Conservation (phyloP, 2,888 invertebrate species). For the Tryphoninae sp. region DNA sequence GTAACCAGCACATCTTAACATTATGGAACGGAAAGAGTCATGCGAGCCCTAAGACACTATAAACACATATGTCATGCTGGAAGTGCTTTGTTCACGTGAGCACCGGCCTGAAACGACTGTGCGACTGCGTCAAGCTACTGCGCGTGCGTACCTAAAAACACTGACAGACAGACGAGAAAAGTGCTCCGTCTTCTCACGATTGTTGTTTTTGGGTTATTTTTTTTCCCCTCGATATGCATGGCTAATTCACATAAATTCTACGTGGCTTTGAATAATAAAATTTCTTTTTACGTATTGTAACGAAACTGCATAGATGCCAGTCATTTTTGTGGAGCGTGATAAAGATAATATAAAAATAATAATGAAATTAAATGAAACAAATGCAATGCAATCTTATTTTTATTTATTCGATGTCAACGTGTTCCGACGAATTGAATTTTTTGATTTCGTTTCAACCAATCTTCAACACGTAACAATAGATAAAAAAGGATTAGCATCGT, state of each 20-base stretch:
- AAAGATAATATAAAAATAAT: background rate
- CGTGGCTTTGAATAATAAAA: background rate
- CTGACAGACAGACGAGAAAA: slow-evolving; percentile 35
- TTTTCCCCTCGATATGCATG: slow-evolving; percentile 1
- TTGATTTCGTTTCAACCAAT: no score
- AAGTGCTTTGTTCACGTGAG: slow-evolving; percentile 30
- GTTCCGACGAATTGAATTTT: no score
- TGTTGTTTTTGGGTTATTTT: background rate
- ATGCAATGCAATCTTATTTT: no score
- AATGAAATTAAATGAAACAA: no score
- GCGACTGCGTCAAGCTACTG: slow-evolving; percentile 19
- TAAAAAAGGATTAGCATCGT: background rate
- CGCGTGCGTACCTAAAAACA: slow-evolving; percentile 39
- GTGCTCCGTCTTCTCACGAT: background rate
- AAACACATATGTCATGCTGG: slow-evolving; percentile 11
- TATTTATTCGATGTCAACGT: no score
- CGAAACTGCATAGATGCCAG: background rate
- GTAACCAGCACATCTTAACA: background rate
- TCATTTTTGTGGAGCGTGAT: background rate
- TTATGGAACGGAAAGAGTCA: slow-evolving; percentile 4
- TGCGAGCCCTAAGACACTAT: background rate
- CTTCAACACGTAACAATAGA: background rate
- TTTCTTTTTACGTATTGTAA: slow-evolving; percentile 5
- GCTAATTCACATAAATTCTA: slow-evolving; percentile 25
- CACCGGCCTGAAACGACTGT: slow-evolving; percentile 44